Evolutionary conservation across 2,797 vertebrate genomes (phyloP), one percentile per base, ranked within the genome.

Genomic region (Pterois miles): DNA sequence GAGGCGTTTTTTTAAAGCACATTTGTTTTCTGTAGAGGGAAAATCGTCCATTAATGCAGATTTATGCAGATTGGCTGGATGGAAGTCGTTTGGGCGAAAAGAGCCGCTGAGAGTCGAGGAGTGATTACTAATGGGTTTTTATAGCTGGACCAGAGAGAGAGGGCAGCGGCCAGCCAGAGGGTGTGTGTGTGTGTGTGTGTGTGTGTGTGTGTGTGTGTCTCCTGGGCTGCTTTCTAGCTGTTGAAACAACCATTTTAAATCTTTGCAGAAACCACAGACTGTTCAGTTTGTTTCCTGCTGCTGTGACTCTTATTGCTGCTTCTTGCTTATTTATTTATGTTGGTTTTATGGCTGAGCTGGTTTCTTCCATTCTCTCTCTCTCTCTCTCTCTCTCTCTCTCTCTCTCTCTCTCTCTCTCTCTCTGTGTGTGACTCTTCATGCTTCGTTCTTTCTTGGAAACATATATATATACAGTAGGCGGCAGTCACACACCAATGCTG

Each of bases 1-100:
- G 64, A 67, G 74, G 12, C 33, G 4, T 72, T 87, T 79, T 79
- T 90, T 83, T 78, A 65, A 88, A 88, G 69, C 85, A 84, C 88
- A 76, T 90, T 91, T 90, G 87, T 89, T 89, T 89, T 89, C 82
- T 68, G 79, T 31, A 59, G 74, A 76, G 76, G 58, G 76, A 86
- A 80, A 89, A 82, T 86, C 23, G 31, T 34, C 76, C 72, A 92
- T 92, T 89, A 88, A 91, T 91, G 89, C 82, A 91, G 88, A 92
- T 91, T 91, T 91, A 92, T 92, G 90, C 86, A 89, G 89, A 92
- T 91, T 88, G 86, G 88, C 82, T 86, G 80, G 80, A 89, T 87
- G 78, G 78, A 88, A 90, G 88, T 86, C 75, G 68, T 90, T 89
- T 88, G 86, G 87, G 86, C 70, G 65, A 86, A 89, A 90, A 90